Evolutionary conservation across 2,888 invertebrate species (phyloP).

Genomic region (Lasioglossum figueresi): DNA sequence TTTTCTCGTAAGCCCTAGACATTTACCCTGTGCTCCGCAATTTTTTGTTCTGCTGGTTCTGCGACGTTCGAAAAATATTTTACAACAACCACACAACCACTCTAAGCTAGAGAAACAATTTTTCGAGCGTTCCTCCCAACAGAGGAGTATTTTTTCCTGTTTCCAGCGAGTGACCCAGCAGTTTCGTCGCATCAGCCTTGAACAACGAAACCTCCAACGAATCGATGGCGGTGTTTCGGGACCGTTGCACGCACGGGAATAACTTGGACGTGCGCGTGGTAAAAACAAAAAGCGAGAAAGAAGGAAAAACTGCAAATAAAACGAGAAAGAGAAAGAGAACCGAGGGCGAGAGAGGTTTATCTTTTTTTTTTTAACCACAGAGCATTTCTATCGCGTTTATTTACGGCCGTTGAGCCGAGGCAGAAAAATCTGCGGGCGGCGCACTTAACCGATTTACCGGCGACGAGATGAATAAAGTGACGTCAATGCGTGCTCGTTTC

Average conservation of each 20-base stretch:
- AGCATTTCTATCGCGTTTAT: constrained; percentile 29
- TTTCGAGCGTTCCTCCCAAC: background rate
- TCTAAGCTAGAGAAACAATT: background rate
- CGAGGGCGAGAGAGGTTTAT: background rate
- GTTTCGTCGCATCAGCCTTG: background rate
- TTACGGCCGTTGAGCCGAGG: constrained; percentile 27
- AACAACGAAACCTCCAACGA: constrained; percentile 2
- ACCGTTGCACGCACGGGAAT: constrained; percentile 7
- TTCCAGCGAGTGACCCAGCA: background rate
- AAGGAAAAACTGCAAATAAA: background rate
- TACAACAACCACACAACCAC: background rate
- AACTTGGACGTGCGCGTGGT: background rate
- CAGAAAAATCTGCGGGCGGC: constrained; percentile 25
- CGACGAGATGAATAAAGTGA: constrained; percentile 43
- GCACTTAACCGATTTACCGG: constrained; percentile 41
- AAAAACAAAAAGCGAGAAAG: background rate
- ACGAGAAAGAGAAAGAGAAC: background rate
- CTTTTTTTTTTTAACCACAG: background rate
- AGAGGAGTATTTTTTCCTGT: background rate
- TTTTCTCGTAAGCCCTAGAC: background rate
- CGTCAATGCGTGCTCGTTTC: constrained; percentile 51
- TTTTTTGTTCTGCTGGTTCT: background rate
- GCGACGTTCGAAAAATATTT: background rate
- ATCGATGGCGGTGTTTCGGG: constrained; percentile 14
- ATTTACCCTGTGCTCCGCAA: background rate